A percentile compares a stretch with the other conserved stretches of the same genome.
Evolutionary conservation across 2,888 invertebrate genomes (phyloP).

Genomic region (Branchellion lobata): DNA sequence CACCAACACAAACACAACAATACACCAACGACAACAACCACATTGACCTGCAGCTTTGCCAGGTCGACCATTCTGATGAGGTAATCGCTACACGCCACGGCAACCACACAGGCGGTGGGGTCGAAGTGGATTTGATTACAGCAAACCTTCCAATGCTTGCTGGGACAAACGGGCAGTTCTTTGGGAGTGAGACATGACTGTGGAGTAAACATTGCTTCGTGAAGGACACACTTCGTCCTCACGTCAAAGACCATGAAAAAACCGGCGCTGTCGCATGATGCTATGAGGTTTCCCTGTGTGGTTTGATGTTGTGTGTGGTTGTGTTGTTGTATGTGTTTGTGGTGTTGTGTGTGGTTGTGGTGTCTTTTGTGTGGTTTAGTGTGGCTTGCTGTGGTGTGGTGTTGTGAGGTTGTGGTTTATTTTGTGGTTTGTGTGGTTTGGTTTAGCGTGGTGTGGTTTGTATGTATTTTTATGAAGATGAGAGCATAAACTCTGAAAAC

Average conservation of each 20-base stretch:
- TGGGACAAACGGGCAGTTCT: constrained; percentile 61
- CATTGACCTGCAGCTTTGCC: too few species aligned
- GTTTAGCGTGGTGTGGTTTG: too few species aligned
- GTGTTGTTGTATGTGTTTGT: too few species aligned
- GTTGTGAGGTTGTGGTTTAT: too few species aligned
- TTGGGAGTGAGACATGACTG: constrained; percentile 61
- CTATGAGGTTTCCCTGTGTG: constrained; percentile 60
- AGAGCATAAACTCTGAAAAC: too few species aligned
- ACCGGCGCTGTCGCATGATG: constrained; percentile 62
- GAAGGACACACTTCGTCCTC: constrained; percentile 58
- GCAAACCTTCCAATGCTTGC: constrained; percentile 53
- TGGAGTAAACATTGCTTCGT: constrained; percentile 60
- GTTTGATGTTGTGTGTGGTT: too few species aligned
- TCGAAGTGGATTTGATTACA: constrained; percentile 26
- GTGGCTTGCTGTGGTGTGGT: background rate
- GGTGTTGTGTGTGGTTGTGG: too few species aligned
- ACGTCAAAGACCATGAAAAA: constrained; percentile 62
- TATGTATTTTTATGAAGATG: too few species aligned
- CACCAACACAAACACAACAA: too few species aligned
- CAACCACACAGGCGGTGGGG: constrained; percentile 56
- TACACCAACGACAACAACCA: too few species aligned
- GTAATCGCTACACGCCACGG: constrained; percentile 61
- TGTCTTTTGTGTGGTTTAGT: background rate
- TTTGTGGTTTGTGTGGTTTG: too few species aligned
- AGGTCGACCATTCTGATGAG: constrained; percentile 61